These are phyloP conservation scores for Sinocyclocheilus rhinocerous DNA, from an alignment of 2,113 vertebrate species.

Conservation along the genomic window DNA sequence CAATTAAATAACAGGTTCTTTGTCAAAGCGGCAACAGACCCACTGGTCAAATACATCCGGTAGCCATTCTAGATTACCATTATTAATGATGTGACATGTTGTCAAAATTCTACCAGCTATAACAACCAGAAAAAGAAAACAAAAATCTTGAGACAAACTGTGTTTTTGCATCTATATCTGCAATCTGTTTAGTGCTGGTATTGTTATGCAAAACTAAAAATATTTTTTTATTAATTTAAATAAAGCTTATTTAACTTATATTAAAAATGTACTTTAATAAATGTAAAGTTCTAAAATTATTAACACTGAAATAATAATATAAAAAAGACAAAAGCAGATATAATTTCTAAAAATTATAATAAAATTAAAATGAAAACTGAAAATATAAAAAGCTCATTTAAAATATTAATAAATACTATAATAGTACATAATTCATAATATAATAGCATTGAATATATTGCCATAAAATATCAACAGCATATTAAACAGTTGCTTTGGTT, in stretches of 20 bases:
- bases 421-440: background rate
- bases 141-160: background rate
- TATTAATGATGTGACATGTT: constrained; percentile 31
- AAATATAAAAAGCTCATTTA: too few relatives aligned
- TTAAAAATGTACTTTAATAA: too few relatives aligned
- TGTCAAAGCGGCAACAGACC: constrained; percentile 6
- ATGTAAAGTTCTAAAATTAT: too few relatives aligned
- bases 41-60: background rate
- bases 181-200: background rate
- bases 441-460: background rate
- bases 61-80: constrained; percentile 32
- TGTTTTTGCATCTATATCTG: background rate
- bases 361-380: background rate
- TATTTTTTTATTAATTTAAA: too few relatives aligned
- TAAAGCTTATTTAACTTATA: too few relatives aligned
- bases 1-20: constrained; percentile 20
- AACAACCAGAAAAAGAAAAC: background rate
- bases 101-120: background rate
- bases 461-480: background rate
- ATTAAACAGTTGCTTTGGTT: background rate
- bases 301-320: too few relatives aligned
- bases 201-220: background rate
- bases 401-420: background rate
- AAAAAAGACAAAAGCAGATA: background rate
- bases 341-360: background rate